Evolutionary conservation across 2,113 vertebrate species (phyloP).

Genomic region (Pomatostomus ruficeps): DNA sequence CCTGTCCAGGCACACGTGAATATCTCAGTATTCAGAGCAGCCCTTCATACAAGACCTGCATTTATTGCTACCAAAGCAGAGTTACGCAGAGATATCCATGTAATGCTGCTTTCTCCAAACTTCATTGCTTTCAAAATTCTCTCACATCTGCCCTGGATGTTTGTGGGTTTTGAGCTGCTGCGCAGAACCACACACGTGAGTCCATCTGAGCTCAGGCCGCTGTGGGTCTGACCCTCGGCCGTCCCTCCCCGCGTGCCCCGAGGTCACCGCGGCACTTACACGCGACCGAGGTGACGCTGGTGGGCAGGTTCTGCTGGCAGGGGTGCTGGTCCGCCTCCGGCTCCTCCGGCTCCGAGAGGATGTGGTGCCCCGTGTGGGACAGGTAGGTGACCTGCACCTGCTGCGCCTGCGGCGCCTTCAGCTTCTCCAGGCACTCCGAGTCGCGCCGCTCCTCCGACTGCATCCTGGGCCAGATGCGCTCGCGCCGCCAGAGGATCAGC

Average conservation of each 20-base stretch:
- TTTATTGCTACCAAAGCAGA: not conserved
- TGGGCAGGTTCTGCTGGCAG: constrained; percentile 73
- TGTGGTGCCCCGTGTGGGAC: constrained; percentile 60
- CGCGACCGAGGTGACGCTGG: constrained; percentile 78
- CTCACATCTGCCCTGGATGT: rapidly evolving
- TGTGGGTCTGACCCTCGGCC: rapidly evolving
- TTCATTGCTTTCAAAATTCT: not conserved
- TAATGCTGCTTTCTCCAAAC: not conserved
- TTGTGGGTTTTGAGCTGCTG: not conserved
- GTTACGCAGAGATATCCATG: not conserved
- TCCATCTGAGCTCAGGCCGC: rapidly evolving
- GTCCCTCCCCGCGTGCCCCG: rapidly evolving
- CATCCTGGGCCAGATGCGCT: constrained; percentile 78
- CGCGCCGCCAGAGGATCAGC: constrained; percentile 90
- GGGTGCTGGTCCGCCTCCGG: constrained; percentile 78
- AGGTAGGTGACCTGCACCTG: constrained; percentile 79
- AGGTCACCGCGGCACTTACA: constrained; percentile 67
- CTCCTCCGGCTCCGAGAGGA: constrained; percentile 77
- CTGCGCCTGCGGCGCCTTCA: constrained; percentile 60
- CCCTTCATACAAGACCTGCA: not conserved
- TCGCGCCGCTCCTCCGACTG: constrained; percentile 67
- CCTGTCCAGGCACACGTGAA: not conserved
- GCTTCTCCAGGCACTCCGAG: constrained; percentile 63
- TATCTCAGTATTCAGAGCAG: not conserved
- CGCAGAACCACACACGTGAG: not conserved